Evolutionary conservation across 2,797 vertebrate genomes (phyloP).

Genomic region (Hippopotamyrus pictus): DNA sequence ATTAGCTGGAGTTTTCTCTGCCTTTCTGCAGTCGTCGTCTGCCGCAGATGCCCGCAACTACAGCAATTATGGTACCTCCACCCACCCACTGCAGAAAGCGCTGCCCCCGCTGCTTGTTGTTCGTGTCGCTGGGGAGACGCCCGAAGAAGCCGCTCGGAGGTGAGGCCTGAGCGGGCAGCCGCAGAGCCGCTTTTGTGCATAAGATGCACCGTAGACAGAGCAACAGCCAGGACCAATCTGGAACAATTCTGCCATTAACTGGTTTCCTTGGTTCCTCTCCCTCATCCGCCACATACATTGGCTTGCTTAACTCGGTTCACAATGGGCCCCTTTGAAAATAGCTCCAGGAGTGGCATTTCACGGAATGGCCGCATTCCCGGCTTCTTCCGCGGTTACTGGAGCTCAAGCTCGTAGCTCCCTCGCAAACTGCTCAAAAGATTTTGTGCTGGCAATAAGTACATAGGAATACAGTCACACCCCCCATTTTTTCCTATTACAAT

Average conservation of each 20-base stretch:
- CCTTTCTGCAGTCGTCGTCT: slow-evolving; percentile 10
- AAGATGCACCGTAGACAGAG: neutral
- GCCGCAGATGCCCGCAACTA: slow-evolving; percentile 6
- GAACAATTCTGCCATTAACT: neutral
- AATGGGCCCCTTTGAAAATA: slow-evolving; percentile 2
- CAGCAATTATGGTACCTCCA: neutral
- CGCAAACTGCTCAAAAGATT: neutral
- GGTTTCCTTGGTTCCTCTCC: slow-evolving; percentile 12
- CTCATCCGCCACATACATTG: slow-evolving; percentile 1
- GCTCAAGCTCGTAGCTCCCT: too few relatives aligned
- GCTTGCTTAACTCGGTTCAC: neutral
- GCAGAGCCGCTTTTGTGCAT: neutral
- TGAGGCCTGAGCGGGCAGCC: neutral
- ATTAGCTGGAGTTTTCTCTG: slow-evolving; percentile 5
- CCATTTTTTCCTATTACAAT: neutral
- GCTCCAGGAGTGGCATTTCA: neutral
- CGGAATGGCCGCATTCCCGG: neutral
- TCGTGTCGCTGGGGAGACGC: slow-evolving; percentile 11
- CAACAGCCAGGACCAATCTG: neutral
- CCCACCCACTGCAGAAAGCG: neutral
- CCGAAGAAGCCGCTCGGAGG: neutral
- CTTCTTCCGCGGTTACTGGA: neutral
- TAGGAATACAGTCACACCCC: neutral
- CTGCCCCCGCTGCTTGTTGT: slow-evolving; percentile 12
- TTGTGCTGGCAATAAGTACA: neutral